These are phyloP conservation scores for Neofelis nebulosa DNA, from an alignment of 2,113 vertebrate species.

Conservation along the genomic window DNA sequence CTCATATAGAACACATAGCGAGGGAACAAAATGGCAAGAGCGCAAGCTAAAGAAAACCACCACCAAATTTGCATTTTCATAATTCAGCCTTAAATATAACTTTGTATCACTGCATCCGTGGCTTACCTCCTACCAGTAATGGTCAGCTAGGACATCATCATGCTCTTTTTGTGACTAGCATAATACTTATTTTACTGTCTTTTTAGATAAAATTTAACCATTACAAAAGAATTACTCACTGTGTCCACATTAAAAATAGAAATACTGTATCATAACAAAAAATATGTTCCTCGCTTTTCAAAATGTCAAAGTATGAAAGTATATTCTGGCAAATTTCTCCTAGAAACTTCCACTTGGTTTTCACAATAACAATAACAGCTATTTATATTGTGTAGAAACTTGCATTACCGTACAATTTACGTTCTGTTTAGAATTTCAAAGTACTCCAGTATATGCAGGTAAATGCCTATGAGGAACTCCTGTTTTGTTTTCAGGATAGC, in stretches of 20 bases:
- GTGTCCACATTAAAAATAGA: slow-evolving; percentile 30
- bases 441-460: background rate
- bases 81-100: slow-evolving; percentile 49
- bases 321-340: background rate
- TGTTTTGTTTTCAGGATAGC: background rate
- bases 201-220: background rate
- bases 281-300: background rate
- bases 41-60: slow-evolving; percentile 59
- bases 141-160: background rate
- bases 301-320: slow-evolving; percentile 17
- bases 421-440: slow-evolving; percentile 25
- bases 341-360: background rate
- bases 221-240: background rate
- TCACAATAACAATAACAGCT: background rate
- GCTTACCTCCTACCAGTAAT: background rate
- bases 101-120: background rate
- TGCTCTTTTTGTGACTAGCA: background rate
- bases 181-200: background rate
- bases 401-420: background rate
- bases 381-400: background rate
- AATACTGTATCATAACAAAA: slow-evolving; percentile 16
- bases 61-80: slow-evolving; percentile 53
- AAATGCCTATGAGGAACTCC: background rate
- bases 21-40: slow-evolving; percentile 67
- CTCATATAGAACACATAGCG: slow-evolving; percentile 10